Evolutionary conservation across 2,888 invertebrate genomes (phyloP).

Genomic region (Xestia c-nigrum): DNA sequence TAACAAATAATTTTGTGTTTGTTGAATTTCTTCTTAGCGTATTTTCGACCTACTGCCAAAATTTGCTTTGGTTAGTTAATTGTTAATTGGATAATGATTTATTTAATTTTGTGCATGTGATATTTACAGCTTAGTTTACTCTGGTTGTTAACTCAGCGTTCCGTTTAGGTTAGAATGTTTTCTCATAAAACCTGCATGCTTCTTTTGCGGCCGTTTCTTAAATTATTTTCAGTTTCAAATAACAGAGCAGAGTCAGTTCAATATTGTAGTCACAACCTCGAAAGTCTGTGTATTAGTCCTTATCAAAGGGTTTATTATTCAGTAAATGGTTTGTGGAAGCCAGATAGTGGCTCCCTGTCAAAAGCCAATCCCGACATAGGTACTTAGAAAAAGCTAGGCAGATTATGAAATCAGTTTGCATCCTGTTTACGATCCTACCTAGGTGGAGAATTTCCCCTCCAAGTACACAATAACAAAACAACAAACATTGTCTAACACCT

Average conservation of each 20-base stretch:
- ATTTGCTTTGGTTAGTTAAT: slow-evolving; percentile 16
- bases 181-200: neutral
- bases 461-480: neutral
- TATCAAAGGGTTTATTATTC: neutral
- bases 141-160: neutral
- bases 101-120: neutral
- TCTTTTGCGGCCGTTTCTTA: neutral
- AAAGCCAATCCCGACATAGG: neutral
- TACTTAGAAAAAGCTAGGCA: neutral
- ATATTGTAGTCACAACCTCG: neutral
- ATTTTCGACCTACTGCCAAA: slow-evolving; percentile 27
- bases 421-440: neutral
- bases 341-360: neutral
- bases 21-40: slow-evolving; percentile 1
- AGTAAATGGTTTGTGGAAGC: neutral
- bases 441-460: neutral
- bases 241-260: neutral
- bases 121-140: neutral
- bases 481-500: slow-evolving; percentile 8
- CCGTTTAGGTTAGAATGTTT: neutral
- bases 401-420: neutral
- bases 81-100: slow-evolving; percentile 30
- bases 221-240: neutral
- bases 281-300: neutral
- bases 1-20: slow-evolving; percentile 4